Conservation (phyloP, 2,797 vertebrate species). For the Enteromius trimaculatus region DNA sequence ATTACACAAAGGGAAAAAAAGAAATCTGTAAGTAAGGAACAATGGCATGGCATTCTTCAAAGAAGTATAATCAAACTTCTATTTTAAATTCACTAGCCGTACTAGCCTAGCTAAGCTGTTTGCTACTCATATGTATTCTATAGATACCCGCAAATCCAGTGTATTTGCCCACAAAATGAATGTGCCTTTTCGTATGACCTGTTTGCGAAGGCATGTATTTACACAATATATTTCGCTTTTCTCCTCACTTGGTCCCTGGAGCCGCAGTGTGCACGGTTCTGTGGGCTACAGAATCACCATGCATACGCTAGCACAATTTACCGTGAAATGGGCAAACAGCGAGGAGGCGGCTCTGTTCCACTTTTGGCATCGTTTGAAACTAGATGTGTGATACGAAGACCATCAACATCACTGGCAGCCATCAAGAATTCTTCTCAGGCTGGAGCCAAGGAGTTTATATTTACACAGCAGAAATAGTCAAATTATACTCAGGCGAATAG, state of each 20-base stretch:
- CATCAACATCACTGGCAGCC: constrained; percentile 29
- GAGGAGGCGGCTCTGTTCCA: constrained; percentile 62
- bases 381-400: constrained; percentile 49
- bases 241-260: constrained; percentile 32
- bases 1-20: neutral
- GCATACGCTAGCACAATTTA: constrained; percentile 55
- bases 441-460: constrained; percentile 38
- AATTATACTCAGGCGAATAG: constrained; percentile 5
- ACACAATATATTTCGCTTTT: constrained; percentile 33
- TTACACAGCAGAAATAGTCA: constrained; percentile 46
- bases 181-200: neutral
- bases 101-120: neutral
- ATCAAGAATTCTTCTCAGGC: constrained; percentile 39
- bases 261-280: constrained; percentile 33
- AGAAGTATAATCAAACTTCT: neutral
- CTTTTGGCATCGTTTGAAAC: constrained; percentile 53
- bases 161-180: neutral
- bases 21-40: neutral
- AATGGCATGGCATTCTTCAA: neutral
- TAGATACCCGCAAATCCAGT: constrained; percentile 19
- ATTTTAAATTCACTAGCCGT: neutral
- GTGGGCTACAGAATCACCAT: constrained; percentile 46
- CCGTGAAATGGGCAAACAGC: constrained; percentile 67
- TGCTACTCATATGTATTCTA: neutral
- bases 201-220: constrained; percentile 29